Conservation (phyloP, 2,888 invertebrate species). For the Drosophila birchii region DNA sequence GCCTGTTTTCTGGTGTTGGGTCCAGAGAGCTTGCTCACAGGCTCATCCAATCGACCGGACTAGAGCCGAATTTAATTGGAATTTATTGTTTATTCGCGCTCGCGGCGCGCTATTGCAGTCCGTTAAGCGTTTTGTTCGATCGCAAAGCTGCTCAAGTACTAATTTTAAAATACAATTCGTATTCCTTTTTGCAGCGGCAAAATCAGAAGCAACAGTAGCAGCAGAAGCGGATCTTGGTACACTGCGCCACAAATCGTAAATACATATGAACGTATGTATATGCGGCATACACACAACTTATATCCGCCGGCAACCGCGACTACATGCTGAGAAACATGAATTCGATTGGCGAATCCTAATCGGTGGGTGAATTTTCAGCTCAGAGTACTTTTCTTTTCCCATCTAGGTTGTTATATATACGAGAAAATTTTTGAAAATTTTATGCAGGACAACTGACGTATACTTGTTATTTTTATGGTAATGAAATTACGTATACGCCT, state of each 20-base stretch:
- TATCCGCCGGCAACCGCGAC: constrained; percentile 38
- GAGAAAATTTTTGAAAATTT: neutral
- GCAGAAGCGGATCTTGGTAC: constrained; percentile 63
- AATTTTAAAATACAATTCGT: constrained; percentile 83
- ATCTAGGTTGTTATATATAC: neutral
- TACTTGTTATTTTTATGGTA: neutral
- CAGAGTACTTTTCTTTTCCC: constrained; percentile 10
- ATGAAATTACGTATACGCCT: constrained; percentile 7
- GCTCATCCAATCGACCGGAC: constrained; percentile 22
- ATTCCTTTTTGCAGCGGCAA: constrained; percentile 74
- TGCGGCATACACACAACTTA: constrained; percentile 25
- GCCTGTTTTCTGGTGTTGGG: neutral
- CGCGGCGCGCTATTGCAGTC: constrained; percentile 72
- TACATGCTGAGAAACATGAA: constrained; percentile 72
- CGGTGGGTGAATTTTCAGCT: constrained; percentile 26
- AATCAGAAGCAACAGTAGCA: constrained; percentile 24
- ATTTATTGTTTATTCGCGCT: constrained; percentile 42
- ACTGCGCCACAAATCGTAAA: constrained; percentile 64
- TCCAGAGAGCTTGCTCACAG: constrained; percentile 14
- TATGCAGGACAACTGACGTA: neutral
- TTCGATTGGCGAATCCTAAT: constrained; percentile 74
- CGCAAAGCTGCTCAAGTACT: constrained; percentile 85
- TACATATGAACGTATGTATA: constrained; percentile 7
- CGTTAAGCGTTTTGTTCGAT: constrained; percentile 83
- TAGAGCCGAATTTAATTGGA: constrained; percentile 1